Base-by-base conservation (phyloP, 1,140 invertebrate species). In the Tribolium castaneum region DNA sequence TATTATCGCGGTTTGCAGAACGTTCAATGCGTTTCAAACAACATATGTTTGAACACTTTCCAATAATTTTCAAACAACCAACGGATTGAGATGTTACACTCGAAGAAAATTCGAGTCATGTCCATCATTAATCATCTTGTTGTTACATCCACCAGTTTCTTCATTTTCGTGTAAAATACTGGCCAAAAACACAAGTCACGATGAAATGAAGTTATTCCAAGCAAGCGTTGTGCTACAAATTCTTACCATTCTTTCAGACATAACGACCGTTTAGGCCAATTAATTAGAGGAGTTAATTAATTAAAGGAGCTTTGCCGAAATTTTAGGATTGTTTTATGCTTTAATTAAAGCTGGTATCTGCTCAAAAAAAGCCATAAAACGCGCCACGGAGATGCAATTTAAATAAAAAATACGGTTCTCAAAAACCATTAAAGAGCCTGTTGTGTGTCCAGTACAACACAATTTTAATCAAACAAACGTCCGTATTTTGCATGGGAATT, bases 1-100 rank as follows among this genome's bases (percentile, higher is more conserved):
- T 73, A 54, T 52, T 73, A 73, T 73, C 50, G 71, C 71, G 71
- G 71, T 73, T 73, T 73, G 49, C 71, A 54, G 71, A 54, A 73
- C 71, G 71, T 54, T 73, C 71, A 73, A 73, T 73, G 49, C 12
- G 4, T 59, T 45, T 7, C 14, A n/a, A n/a, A n/a, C n/a, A 54
- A 73, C 71, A 73, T 54, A 73, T 73, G 71, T 73, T 54, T 4
- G 71, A 25, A 52, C 10, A 25, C 14, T 34, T 66, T 30, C 25
- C 16, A 19, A 19, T 13, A 35, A 35, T n/a, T 59, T 59, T 12
- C 10, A 66, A 66, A n/a, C n/a, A n/a, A 12, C n/a, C 34, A 12
- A n/a, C 30, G 34, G 56, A 66, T 66, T 12, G 12, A 66, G 59
- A 66, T 35, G 59, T 66, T 66, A 66, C 12, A 35, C 30, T 30